phyloP scores from a whole-genome alignment of 2,888 invertebrate genomes.

The Drosophila setosimentum region DNA sequence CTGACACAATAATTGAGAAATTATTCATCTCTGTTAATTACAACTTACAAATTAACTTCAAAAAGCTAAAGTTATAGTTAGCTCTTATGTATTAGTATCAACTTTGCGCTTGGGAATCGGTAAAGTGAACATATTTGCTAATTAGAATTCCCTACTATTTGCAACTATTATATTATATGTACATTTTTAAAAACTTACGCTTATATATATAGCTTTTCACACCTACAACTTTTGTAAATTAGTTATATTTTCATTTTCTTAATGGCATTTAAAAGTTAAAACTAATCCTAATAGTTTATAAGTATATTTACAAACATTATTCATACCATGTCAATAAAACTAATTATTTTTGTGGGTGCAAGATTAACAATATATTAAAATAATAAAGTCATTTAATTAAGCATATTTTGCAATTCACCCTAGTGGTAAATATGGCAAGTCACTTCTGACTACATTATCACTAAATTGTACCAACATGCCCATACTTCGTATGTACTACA shows the following conservation, averaged over 20 bases:
- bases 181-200: no score
- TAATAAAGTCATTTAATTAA: not conserved
- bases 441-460: not conserved
- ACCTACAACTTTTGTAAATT: not conserved
- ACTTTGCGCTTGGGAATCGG: no score
- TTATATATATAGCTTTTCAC: not conserved
- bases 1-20: no score
- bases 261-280: not conserved
- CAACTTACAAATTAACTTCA: no score
- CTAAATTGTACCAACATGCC: not conserved
- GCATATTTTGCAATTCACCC: not conserved
- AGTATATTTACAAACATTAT: not conserved
- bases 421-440: no score
- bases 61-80: no score
- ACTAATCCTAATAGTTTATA: not conserved
- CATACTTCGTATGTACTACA: slow-evolving; percentile 1
- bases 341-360: not conserved
- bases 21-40: no score
- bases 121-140: no score
- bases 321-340: not conserved
- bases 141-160: no score
- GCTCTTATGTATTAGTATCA: no score
- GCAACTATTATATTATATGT: no score
- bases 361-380: no score
- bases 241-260: not conserved